These are phyloP conservation scores for Poecilia latipinna DNA, from an alignment of 2,113 vertebrate species.

Conservation along the genomic window DNA sequence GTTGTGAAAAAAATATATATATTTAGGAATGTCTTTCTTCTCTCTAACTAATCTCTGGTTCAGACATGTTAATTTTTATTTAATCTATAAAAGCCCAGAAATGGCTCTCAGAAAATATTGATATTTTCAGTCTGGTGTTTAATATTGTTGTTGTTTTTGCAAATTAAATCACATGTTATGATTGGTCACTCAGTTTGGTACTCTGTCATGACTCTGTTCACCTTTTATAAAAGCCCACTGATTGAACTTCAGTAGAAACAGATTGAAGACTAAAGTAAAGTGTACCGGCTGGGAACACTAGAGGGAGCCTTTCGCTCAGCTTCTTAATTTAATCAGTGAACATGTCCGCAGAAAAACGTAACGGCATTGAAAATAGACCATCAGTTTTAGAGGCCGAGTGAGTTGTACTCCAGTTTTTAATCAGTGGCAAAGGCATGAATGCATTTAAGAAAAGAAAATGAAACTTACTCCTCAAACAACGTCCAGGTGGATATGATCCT, in stretches of 20 bases:
- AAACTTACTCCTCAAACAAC: too few relatives aligned
- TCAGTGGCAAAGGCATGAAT: not conserved
- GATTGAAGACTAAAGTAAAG: not conserved
- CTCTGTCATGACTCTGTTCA: not conserved
- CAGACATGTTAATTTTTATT: not conserved
- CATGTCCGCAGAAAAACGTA: too few relatives aligned
- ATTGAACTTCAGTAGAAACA: not conserved
- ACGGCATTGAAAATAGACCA: too few relatives aligned
- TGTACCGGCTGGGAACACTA: constrained; percentile 4
- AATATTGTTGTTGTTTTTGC: too few relatives aligned
- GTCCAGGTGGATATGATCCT: not conserved
- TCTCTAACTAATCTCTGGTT: too few relatives aligned
- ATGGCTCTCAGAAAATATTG: too few relatives aligned
- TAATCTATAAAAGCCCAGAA: not conserved
- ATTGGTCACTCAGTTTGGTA: too few relatives aligned
- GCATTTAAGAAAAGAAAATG: not conserved
- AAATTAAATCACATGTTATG: too few relatives aligned
- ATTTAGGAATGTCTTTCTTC: too few relatives aligned
- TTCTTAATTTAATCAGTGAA: not conserved
- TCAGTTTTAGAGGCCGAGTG: too few relatives aligned
- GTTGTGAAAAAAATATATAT: too few relatives aligned
- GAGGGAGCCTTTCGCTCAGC: constrained; percentile 30
- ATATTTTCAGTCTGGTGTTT: too few relatives aligned
- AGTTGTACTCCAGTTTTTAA: not conserved
- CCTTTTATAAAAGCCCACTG: not conserved